These are phyloP conservation scores for Beris chalybata DNA, from an alignment of 2,888 invertebrate species.

Conservation along the genomic window DNA sequence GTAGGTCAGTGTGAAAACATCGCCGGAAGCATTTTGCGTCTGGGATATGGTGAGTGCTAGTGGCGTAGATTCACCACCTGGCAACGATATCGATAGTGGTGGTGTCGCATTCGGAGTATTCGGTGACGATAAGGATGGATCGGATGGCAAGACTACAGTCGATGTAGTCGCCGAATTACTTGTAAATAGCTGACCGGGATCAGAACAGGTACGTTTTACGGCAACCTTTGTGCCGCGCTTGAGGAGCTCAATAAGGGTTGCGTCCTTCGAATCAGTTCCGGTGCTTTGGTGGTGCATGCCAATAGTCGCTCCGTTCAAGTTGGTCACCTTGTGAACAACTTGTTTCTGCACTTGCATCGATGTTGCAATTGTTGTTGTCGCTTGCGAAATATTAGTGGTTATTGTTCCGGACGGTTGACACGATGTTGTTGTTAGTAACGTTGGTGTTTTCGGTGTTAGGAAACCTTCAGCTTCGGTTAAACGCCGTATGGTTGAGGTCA, in stretches of 20 bases:
- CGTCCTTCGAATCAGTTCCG: constrained; percentile 64
- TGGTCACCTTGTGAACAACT: constrained; percentile 44
- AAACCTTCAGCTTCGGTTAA: constrained; percentile 55
- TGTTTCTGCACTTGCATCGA: constrained; percentile 49
- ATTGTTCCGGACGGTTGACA: neutral
- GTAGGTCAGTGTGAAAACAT: constrained; percentile 64
- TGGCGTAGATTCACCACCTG: constrained; percentile 49
- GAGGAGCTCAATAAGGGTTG: constrained; percentile 75
- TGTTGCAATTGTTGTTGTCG: constrained; percentile 47
- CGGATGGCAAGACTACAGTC: constrained; percentile 49
- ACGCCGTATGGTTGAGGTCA: constrained; percentile 50
- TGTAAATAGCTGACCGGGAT: constrained; percentile 65
- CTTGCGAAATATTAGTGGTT: constrained; percentile 46
- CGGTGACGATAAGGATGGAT: constrained; percentile 46
- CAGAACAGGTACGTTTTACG: constrained; percentile 74
- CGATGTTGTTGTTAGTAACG: constrained; percentile 12
- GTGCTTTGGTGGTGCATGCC: constrained; percentile 54
- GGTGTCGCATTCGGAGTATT: constrained; percentile 61
- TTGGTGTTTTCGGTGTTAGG: constrained; percentile 49
- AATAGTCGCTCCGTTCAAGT: constrained; percentile 44
- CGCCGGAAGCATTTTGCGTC: constrained; percentile 56
- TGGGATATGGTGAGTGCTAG: constrained; percentile 54
- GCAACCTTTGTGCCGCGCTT: constrained; percentile 71
- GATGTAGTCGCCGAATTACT: constrained; percentile 44
- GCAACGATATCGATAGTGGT: constrained; percentile 47